A percentile compares a stretch with the other conserved stretches of the same genome.
Evolutionary conservation across 2,888 invertebrate genomes (phyloP).

Genomic region (Salpingus planirostris): DNA sequence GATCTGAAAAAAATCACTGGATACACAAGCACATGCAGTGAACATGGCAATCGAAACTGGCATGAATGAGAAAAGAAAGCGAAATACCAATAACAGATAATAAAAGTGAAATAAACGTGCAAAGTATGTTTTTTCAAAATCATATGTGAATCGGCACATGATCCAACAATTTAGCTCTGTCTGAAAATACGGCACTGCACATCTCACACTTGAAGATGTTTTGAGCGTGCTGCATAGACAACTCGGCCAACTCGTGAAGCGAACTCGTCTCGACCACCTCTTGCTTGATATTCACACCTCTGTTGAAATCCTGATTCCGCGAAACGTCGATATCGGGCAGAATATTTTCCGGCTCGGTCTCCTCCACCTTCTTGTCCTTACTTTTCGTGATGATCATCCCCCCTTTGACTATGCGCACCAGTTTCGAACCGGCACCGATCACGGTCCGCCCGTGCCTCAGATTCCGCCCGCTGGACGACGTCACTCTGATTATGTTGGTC

Average conservation of each 20-base stretch:
- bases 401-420: slow-evolving; percentile 38
- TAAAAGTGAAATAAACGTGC: slow-evolving; percentile 3
- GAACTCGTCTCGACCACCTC: slow-evolving; percentile 42
- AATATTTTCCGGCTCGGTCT: slow-evolving; percentile 27
- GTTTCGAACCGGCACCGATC: slow-evolving; percentile 37
- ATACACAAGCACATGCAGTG: neutral
- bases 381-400: slow-evolving; percentile 39
- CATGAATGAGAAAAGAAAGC: slow-evolving; percentile 2
- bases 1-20: neutral
- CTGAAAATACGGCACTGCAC: slow-evolving; percentile 68
- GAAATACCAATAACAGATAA: slow-evolving; percentile 3
- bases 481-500: slow-evolving; percentile 25
- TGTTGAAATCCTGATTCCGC: too few species aligned
- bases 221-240: slow-evolving; percentile 42
- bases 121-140: slow-evolving; percentile 42
- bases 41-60: too few species aligned
- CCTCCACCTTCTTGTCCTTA: slow-evolving; percentile 24
- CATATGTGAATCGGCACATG: slow-evolving; percentile 80
- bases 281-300: slow-evolving; percentile 24
- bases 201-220: slow-evolving; percentile 68
- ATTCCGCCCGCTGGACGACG: slow-evolving; percentile 18
- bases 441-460: slow-evolving; percentile 34
- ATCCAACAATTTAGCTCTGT: slow-evolving; percentile 61
- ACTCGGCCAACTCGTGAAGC: slow-evolving; percentile 45
- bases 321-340: slow-evolving; percentile 17